Base-by-base conservation (phyloP, 2,888 invertebrate species). In the Graphium colonna region DNA sequence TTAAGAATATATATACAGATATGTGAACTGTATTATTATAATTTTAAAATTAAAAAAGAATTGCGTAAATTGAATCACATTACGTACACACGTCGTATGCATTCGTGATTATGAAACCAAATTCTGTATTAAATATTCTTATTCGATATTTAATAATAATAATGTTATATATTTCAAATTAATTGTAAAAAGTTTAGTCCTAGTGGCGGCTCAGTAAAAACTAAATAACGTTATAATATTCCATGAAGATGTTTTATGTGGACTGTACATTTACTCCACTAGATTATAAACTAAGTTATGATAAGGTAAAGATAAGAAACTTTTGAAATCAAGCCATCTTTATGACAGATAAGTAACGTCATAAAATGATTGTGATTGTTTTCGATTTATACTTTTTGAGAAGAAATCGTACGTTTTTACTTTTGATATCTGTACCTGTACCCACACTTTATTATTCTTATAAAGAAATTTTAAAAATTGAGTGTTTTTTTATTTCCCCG, bases 391-490 rank as follows among this genome's bases (percentile, higher is more conserved):
- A 55, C 38, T 46, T 51, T 50, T 51, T 51, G 38, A 46, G 43
- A 40, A 17, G 16, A 40, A 46, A 40, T 51, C 13, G 41, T 46
- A 41, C n/a, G 26, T 47, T 55, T 47, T 18, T 47, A 51, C 46
- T 51, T 40, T 47, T 47, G 17, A 51, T 43, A 51, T 51, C 17
- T 55, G 21, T 47, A 51, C 40, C 17, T 55, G 21, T 47, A 51
- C 40, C 39, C 39, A 38, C 41, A 42, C 16, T 51, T 55, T 51
- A 51, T 40, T 42, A 51, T 16, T 38, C 38, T 46, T 51, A 51
- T 43, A 49, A 40, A 54, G 9, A 45, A 17, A 31, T 31, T 49
- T 52, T 7, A 36, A 16, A 48, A 36, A 15, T 12, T 33, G 13
- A 9, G 12, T 21, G 5, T 39, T 13, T 17, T 41, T 46, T 40